Percentiles rank a stretch among this genome's conserved stretches.
Conservation (phyloP, 2,888 invertebrate species). For the Trichopria drosophilae region DNA sequence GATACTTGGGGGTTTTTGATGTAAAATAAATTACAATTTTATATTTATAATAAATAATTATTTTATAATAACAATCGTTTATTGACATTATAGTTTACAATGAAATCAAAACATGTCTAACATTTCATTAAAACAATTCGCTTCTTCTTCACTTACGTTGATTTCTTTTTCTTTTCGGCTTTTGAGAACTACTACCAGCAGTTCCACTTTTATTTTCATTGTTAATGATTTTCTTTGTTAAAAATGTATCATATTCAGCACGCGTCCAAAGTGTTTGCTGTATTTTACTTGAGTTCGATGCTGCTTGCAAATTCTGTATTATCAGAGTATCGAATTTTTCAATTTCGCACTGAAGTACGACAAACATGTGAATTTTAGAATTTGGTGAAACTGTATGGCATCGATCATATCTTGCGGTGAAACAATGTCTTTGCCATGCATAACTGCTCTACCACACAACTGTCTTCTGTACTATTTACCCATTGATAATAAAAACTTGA, state of each 20-base stretch:
- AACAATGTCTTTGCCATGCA: slow-evolving; percentile 2
- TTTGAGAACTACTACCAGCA: no score
- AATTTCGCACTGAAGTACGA: background rate
- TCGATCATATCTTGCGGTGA: slow-evolving; percentile 10
- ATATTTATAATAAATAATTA: background rate
- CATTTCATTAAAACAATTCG: no score
- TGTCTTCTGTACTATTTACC: slow-evolving; percentile 5
- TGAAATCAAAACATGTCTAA: no score
- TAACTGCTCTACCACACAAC: slow-evolving; percentile 11
- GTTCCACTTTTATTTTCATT: no score
- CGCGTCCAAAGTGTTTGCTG: no score
- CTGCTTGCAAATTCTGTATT: background rate
- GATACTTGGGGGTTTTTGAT: background rate
- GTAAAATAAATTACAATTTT: background rate
- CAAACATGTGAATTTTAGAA: slow-evolving; percentile 8
- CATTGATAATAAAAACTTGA: slow-evolving; percentile 13
- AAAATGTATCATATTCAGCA: no score
- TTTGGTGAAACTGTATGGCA: background rate
- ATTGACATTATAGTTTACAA: background rate
- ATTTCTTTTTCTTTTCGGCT: no score
- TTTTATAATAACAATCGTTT: background rate
- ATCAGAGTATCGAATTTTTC: slow-evolving; percentile 1
- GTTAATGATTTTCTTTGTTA: no score
- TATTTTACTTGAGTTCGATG: no score
- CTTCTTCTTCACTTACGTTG: no score